Evolutionary conservation across 1,140 invertebrate genomes (phyloP), one percentile per base, ranked within the genome.

Genomic region (Battus philenor): DNA sequence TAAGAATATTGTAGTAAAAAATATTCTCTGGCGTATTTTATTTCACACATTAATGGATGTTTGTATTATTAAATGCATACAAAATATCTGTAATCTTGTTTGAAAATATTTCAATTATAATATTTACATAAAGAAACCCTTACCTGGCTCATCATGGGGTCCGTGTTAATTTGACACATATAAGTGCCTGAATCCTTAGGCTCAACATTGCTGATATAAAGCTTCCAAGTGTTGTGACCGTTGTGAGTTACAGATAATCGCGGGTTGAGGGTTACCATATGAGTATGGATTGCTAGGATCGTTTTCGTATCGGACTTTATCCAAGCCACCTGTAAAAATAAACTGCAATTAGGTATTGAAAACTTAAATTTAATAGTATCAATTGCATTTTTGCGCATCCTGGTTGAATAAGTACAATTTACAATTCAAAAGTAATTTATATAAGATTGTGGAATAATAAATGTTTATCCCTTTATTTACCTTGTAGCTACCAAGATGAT

Each of bases 131-230:
- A 22, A 4, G 20, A 22, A 22, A 4, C 11, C 58, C 87, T 89
- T 84, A 96, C 94, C 90, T 95, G 94, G 80, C 92, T 93, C 64
- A 91, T 90, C 94, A 96, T 96, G 2, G 95, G 95, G 66, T 95
- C 94, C 2, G 95, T 96, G 76, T 97, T 97, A 56, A 97, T 92
- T 83, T 97, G 95, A 71, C 93, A 95, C 92, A 94, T 93, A 74
- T 94, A 95, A 8, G 90, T 91, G 22, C 93, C 93, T 1, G 91
- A 92, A 70, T 95, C 94, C 59, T 93, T 92, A 47, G 91, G 91
- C 72, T 94, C 93, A 27, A 97, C 94, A 72, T 94, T 94, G 50
- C 89, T 90, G 70, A 97, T 92, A 82, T 95, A 93, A 55, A 97
- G 89, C 79, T 93, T 95, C 94, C 95, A 97, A 34, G 95, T 95